Evolutionary conservation across 1,140 invertebrate genomes (phyloP), one percentile per base, ranked within the genome.

Genomic region (Oncopodura yosiiana): DNA sequence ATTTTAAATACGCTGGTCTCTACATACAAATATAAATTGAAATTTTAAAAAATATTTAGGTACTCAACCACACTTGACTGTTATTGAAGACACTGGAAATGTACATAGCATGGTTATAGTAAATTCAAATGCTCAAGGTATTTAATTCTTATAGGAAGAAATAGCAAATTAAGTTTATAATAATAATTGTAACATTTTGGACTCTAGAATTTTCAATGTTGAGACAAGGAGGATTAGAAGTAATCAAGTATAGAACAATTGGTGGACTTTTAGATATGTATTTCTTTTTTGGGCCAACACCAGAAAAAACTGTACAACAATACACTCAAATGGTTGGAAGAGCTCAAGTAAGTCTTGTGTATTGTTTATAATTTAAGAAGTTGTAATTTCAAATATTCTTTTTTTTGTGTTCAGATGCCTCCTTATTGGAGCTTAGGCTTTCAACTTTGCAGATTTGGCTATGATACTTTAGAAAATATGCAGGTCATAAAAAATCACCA

Each of bases 41-140:
- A 41, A 9, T 6, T 12, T 12, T 6, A 8, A 41, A 18, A 41
- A 9, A 12, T 18, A 6, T 41, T 41, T 41, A 16, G 73, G 75
- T 36, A 70, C 73, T 11, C 75, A 77, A 56, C 75, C 75, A 14
- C 75, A 75, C 59, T 76, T 76, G 60, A 69, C 70, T 23, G 69
- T 69, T 38, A 39, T 77, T 3, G 75, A 77, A 56, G 62, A 69
- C 45, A 36, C 38, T 6, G 61, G 61, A 38, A 61, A 58, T 38
- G 34, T 43, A 23, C 59, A 61, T 27, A 48, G 53, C 21, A 55
- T 63, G 1, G 48, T 46, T 14, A 52, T 63, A 24, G 43, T 63
- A 4, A 63, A 63, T 42, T 49, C 39, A 30, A 63, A 63, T 49
- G 61, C 61, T 43, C 61, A 63, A 61, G 59, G 58, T 56, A 19